phyloP scores from a whole-genome alignment of 2,888 invertebrate genomes.

The Drosophila crucigera region DNA sequence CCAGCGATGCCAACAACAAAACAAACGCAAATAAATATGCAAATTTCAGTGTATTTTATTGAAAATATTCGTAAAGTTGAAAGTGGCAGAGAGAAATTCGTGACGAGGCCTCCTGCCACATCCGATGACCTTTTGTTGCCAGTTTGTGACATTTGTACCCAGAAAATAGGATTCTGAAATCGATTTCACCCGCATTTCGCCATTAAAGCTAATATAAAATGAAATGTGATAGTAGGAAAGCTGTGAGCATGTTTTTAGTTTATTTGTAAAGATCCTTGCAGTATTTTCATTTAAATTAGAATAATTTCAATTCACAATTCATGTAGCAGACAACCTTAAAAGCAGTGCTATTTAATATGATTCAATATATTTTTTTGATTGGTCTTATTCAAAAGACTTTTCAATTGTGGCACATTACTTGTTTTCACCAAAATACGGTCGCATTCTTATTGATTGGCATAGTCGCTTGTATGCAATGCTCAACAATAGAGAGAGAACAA shows the following conservation, averaged over 20 bases:
- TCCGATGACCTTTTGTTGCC: constrained; percentile 39
- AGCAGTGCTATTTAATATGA: too few relatives aligned
- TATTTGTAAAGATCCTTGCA: neutral
- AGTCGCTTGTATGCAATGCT: neutral
- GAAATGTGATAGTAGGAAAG: neutral
- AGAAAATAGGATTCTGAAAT: constrained; percentile 17
- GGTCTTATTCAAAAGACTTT: neutral
- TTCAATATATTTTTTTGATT: too few relatives aligned
- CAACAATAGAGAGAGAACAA: constrained; percentile 50
- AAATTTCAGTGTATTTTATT: constrained; percentile 70
- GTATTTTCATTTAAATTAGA: neutral
- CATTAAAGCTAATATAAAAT: neutral
- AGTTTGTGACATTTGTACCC: constrained; percentile 17
- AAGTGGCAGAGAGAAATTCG: constrained; percentile 31
- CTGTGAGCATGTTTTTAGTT: neutral
- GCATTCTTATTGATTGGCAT: constrained; percentile 33
- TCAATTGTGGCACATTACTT: constrained; percentile 9
- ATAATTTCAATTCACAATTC: neutral
- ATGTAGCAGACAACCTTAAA: neutral
- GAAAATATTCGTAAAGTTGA: constrained; percentile 61
- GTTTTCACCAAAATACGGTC: constrained; percentile 1
- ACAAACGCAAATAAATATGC: constrained; percentile 75
- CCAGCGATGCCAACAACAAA: constrained; percentile 33
- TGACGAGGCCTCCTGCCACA: constrained; percentile 26
- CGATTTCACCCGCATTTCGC: constrained; percentile 23